Evolutionary conservation across 2,797 vertebrate species (phyloP).

Genomic region (Remorina albescens): DNA sequence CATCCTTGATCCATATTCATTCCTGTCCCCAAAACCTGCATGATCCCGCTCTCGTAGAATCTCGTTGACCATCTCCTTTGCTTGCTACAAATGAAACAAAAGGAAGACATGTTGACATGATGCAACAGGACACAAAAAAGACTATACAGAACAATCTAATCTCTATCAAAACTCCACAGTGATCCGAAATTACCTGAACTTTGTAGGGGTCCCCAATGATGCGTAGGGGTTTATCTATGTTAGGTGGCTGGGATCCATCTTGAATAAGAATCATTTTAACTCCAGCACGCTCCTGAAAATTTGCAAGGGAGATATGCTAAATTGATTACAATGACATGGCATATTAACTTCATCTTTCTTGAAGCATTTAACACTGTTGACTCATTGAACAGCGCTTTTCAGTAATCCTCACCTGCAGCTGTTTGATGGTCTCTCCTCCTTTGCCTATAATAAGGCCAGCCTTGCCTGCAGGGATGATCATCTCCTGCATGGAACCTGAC

Average conservation of each 20-base stretch:
- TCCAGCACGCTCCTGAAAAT: constrained; percentile 90
- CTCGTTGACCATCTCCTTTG: constrained; percentile 96
- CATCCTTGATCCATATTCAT: constrained; percentile 90
- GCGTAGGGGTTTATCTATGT: constrained; percentile 94
- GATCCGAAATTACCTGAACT: constrained; percentile 87
- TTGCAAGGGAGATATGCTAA: neutral
- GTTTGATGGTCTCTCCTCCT: constrained; percentile 96
- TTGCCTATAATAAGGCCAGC: constrained; percentile 95
- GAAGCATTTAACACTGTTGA: neutral
- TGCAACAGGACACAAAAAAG: fast-evolving
- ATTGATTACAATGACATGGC: neutral
- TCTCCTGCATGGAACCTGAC: constrained; percentile 93
- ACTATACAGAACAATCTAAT: neutral
- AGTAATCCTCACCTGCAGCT: constrained; percentile 88
- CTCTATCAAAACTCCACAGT: neutral
- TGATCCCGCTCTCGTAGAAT: constrained; percentile 93
- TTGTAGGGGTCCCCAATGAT: constrained; percentile 97
- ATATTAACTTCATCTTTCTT: neutral
- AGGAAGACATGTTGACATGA: neutral
- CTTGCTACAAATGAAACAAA: constrained; percentile 86
- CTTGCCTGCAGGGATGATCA: constrained; percentile 90
- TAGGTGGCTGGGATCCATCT: constrained; percentile 94
- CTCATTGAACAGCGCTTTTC: neutral
- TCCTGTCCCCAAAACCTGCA: constrained; percentile 89
- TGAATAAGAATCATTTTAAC: constrained; percentile 99